These are phyloP conservation scores for Acipenser oxyrinchus DNA, from an alignment of 2,797 vertebrate species.

Conservation along the genomic window DNA sequence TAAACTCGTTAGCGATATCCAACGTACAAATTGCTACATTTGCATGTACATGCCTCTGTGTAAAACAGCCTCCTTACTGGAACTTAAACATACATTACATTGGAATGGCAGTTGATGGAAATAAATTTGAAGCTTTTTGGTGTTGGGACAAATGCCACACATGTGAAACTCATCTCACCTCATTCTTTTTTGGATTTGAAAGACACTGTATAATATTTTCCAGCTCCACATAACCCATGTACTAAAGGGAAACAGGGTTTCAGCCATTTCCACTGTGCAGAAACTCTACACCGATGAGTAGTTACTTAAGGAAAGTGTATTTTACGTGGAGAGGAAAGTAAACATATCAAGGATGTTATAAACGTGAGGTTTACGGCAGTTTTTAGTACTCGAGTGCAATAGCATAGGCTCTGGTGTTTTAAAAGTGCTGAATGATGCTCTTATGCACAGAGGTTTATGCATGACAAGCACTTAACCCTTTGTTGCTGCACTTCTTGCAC, in stretches of 20 bases:
- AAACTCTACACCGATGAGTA: background rate
- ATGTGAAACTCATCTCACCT: conserved; percentile 12
- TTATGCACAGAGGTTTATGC: background rate
- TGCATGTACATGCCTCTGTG: background rate
- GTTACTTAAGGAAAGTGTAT: background rate
- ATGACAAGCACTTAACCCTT: background rate
- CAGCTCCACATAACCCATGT: background rate
- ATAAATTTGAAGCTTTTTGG: background rate
- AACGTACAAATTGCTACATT: background rate
- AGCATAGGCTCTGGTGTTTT: background rate
- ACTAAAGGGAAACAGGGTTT: conserved; percentile 5
- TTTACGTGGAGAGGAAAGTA: conserved; percentile 5
- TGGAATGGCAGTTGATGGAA: conserved; percentile 3
- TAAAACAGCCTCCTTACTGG: too few relatives aligned
- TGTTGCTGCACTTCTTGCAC: background rate
- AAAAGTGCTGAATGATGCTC: background rate
- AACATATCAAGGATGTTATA: conserved; percentile 1
- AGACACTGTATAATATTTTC: conserved; percentile 10
- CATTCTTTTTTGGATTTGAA: conserved; percentile 8
- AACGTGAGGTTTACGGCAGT: background rate
- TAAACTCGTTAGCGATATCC: background rate
- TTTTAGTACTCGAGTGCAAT: too few relatives aligned
- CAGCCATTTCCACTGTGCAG: background rate
- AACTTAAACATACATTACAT: background rate
- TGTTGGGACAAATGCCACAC: conserved; percentile 9